Conservation (phyloP, 2,888 invertebrate species). For the Melanostoma mellinum region DNA sequence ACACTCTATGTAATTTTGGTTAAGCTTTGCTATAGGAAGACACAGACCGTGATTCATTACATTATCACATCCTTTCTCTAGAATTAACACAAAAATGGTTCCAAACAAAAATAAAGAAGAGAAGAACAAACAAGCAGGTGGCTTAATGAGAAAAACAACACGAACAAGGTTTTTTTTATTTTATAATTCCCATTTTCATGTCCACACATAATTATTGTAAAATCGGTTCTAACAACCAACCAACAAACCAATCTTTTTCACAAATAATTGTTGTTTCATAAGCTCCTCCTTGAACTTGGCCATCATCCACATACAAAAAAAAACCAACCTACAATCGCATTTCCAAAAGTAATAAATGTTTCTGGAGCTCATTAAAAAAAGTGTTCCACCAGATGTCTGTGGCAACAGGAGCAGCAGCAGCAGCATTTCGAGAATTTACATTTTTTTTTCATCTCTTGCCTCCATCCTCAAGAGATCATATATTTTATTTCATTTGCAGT, state of each 20-base stretch:
- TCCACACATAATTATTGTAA: no score
- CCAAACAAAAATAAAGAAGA: no score
- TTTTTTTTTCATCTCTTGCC: constrained; percentile 10
- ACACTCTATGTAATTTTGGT: no score
- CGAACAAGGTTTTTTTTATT: no score
- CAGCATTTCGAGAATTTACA: background rate
- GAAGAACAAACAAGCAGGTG: no score
- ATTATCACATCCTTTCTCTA: no score
- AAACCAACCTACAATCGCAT: constrained; percentile 11
- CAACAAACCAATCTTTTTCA: background rate
- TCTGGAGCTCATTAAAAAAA: constrained; percentile 38
- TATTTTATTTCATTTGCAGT: constrained; percentile 42
- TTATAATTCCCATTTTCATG: no score
- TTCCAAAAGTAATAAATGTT: constrained; percentile 40
- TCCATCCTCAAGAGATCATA: constrained; percentile 23
- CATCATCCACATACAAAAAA: constrained; percentile 2
- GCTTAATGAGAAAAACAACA: no score
- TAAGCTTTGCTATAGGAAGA: no score
- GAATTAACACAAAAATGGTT: no score
- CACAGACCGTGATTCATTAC: no score
- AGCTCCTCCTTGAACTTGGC: constrained; percentile 3
- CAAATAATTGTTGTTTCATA: constrained; percentile 9
- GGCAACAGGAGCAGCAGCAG: constrained; percentile 38
- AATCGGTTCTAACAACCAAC: no score
- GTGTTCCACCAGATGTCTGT: constrained; percentile 51